Conservation (phyloP, 2,113 vertebrate species). For the Lepisosteus osseus region DNA sequence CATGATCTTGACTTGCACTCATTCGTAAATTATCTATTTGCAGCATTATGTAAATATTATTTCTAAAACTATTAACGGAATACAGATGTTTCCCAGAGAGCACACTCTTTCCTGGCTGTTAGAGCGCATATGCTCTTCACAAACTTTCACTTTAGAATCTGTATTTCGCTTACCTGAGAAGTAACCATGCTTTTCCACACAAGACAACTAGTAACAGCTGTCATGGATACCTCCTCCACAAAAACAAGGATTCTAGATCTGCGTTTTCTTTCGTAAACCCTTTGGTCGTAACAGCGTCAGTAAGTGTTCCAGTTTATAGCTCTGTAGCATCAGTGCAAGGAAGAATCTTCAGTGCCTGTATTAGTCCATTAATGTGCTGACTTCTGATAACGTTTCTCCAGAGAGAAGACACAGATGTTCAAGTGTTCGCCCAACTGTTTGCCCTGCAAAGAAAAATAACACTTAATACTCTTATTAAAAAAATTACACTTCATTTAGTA, state of each 20-base stretch:
- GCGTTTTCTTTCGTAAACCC: not conserved
- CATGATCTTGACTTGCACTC: too few species aligned
- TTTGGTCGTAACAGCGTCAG: not conserved
- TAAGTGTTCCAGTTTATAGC: not conserved
- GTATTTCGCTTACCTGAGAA: slow-evolving; percentile 18
- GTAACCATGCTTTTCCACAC: not conserved
- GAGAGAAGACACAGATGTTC: slow-evolving; percentile 47
- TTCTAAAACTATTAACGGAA: not conserved
- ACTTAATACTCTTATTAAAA: too few species aligned
- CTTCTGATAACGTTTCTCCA: slow-evolving; percentile 43
- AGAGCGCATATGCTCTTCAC: not conserved
- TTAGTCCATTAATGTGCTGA: slow-evolving; percentile 18
- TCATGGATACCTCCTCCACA: too few species aligned
- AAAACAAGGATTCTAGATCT: not conserved
- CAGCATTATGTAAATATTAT: not conserved
- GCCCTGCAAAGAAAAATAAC: slow-evolving; percentile 31
- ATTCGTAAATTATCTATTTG: not conserved
- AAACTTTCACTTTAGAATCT: not conserved
- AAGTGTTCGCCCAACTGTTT: slow-evolving; percentile 51
- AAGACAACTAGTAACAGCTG: not conserved
- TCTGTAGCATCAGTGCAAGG: not conserved
- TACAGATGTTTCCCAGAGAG: slow-evolving; percentile 4
- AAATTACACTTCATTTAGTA: too few species aligned
- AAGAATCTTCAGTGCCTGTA: not conserved
- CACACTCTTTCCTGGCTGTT: not conserved